phyloP scores from a whole-genome alignment of 2,888 invertebrate genomes.

The Acrocyrtus sp. region DNA sequence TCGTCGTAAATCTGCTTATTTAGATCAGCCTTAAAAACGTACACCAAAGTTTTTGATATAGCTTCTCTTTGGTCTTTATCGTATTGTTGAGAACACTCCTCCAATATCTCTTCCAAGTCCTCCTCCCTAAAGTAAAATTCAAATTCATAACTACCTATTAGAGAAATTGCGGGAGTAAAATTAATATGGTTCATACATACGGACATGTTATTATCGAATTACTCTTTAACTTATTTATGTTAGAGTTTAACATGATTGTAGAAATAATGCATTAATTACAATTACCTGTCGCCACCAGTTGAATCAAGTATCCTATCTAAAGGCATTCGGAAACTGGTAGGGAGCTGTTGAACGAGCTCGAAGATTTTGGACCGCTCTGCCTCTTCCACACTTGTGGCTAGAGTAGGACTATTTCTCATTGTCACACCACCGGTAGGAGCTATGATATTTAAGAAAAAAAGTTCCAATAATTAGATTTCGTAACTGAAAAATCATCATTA shows the following conservation, averaged over 20 bases:
- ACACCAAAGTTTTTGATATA: conserved; percentile 54
- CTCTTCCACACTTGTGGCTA: conserved; percentile 55
- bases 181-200: no score
- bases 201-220: background rate
- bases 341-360: conserved; percentile 57
- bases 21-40: conserved; percentile 58
- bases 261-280: background rate
- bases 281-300: conserved; percentile 42
- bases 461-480: no score
- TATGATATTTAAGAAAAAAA: conserved; percentile 3
- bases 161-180: no score
- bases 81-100: conserved; percentile 53
- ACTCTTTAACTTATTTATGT: background rate
- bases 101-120: conserved; percentile 58
- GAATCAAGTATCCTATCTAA: conserved; percentile 57
- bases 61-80: conserved; percentile 57
- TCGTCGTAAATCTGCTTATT: conserved; percentile 55
- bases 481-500: background rate
- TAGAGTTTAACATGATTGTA: background rate
- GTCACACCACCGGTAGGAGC: conserved; percentile 34
- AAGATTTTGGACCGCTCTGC: conserved; percentile 59
- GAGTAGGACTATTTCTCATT: conserved; percentile 58
- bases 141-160: no score
- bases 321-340: conserved; percentile 56
- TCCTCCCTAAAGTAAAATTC: conserved; percentile 53